Evolutionary conservation across 2,113 vertebrate genomes (phyloP).

Genomic region (Atrichornis clamosus): DNA sequence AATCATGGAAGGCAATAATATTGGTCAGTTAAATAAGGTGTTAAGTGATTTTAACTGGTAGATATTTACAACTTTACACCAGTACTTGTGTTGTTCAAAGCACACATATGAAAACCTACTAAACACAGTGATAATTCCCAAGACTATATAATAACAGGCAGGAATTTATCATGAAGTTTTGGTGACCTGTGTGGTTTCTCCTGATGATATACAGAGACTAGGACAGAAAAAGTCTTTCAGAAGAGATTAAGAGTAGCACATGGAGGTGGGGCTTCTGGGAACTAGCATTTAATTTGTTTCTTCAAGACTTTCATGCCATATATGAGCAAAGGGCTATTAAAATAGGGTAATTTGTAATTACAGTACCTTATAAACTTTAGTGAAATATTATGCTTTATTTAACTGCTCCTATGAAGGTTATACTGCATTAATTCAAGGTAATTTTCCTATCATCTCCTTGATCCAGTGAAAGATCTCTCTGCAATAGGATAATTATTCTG

Average conservation of each 20-base stretch:
- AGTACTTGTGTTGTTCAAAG: neutral
- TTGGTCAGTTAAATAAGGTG: neutral
- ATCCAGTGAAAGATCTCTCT: neutral
- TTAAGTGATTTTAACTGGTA: neutral
- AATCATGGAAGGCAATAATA: neutral
- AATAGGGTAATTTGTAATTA: conserved; percentile 6
- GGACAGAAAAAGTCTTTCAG: neutral
- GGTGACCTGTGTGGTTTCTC: neutral
- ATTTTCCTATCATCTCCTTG: neutral
- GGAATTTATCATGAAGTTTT: neutral
- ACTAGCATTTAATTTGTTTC: neutral
- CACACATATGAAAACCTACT: neutral
- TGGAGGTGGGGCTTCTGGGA: neutral
- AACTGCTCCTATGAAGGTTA: neutral
- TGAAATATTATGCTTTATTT: neutral
- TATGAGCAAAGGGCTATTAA: neutral
- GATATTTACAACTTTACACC: neutral
- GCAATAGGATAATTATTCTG: neutral
- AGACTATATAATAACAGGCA: neutral
- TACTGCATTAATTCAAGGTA: neutral
- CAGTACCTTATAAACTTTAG: neutral
- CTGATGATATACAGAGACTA: neutral
- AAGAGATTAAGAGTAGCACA: neutral
- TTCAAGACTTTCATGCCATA: neutral
- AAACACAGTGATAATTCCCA: neutral